Percentiles rank a stretch among this genome's conserved stretches.
Conservation (phyloP, 1,140 invertebrate species). For the Psix sp. region DNA sequence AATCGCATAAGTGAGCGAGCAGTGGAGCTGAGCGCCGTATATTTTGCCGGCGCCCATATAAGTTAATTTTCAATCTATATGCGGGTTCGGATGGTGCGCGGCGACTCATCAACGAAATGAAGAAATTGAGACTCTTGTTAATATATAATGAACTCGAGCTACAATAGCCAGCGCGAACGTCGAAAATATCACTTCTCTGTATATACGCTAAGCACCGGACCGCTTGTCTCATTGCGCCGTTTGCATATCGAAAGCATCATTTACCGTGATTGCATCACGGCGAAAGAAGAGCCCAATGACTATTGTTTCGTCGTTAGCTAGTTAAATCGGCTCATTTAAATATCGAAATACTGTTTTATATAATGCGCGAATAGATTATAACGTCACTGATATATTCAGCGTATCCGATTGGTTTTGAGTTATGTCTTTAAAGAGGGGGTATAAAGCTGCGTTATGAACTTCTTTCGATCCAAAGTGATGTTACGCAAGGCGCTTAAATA, state of each 20-base stretch:
- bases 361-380: conserved; percentile 30
- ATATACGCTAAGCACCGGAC: conserved; percentile 18
- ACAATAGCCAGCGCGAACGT: conserved; percentile 66
- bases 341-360: conserved; percentile 31
- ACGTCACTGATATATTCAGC: conserved; percentile 43
- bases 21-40: conserved; percentile 63
- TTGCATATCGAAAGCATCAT: conserved; percentile 41
- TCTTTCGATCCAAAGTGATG: conserved; percentile 31
- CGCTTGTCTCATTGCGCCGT: conserved; percentile 27
- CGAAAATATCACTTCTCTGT: conserved; percentile 66
- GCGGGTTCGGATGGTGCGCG: conserved; percentile 72
- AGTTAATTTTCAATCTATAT: conserved; percentile 79
- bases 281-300: conserved; percentile 11
- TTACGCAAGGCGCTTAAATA: conserved; percentile 50
- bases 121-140: conserved; percentile 78
- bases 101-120: conserved; percentile 76
- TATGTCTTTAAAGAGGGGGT: conserved; percentile 18
- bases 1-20: conserved; percentile 70
- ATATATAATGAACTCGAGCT: conserved; percentile 75
- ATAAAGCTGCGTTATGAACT: conserved; percentile 44
- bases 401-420: conserved; percentile 30
- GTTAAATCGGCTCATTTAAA: conserved; percentile 39
- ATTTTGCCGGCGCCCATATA: conserved; percentile 77
- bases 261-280: conserved; percentile 33
- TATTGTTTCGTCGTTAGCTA: conserved; percentile 40